Conservation (phyloP, 2,113 vertebrate species). For the Bujurquina vittata region DNA sequence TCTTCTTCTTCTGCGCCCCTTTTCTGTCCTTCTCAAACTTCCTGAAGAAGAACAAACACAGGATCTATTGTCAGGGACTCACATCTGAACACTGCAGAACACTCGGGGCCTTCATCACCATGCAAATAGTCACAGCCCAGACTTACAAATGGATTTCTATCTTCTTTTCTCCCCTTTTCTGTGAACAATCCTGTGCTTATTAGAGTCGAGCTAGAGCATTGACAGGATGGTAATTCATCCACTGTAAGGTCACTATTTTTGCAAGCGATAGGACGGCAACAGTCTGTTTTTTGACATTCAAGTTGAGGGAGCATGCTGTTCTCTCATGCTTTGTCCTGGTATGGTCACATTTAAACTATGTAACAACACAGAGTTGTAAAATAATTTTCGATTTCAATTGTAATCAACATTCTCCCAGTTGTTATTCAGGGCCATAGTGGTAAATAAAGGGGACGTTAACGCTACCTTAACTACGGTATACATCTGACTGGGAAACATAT, state of each 20-base stretch:
- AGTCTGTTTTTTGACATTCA: slow-evolving; percentile 80
- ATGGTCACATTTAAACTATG: slow-evolving; percentile 55
- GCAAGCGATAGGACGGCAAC: slow-evolving; percentile 71
- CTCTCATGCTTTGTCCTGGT: slow-evolving; percentile 60
- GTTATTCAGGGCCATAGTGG: neutral
- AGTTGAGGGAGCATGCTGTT: slow-evolving; percentile 63
- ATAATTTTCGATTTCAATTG: slow-evolving; percentile 25
- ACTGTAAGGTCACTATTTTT: slow-evolving; percentile 73
- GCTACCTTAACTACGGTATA: neutral
- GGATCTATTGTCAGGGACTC: slow-evolving; percentile 87
- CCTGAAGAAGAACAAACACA: slow-evolving; percentile 87
- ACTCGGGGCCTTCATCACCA: slow-evolving; percentile 85
- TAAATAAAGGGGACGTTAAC: neutral
- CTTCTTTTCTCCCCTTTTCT: slow-evolving; percentile 17
- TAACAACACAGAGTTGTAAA: slow-evolving; percentile 24
- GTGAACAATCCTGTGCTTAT: slow-evolving; percentile 81
- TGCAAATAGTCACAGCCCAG: slow-evolving; percentile 81
- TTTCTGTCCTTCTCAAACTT: slow-evolving; percentile 71
- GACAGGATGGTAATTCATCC: slow-evolving; percentile 78
- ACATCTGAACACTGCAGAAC: slow-evolving; percentile 83
- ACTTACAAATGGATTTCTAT: slow-evolving; percentile 82
- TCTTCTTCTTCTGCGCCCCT: slow-evolving; percentile 73
- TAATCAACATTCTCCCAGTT: neutral
- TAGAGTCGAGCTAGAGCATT: slow-evolving; percentile 67
- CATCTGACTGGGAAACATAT: too few relatives aligned